A percentile compares a stretch with the other conserved stretches of the same genome.
Conservation (phyloP, 1,140 invertebrate genomes). For the Bombus difficillimus region DNA sequence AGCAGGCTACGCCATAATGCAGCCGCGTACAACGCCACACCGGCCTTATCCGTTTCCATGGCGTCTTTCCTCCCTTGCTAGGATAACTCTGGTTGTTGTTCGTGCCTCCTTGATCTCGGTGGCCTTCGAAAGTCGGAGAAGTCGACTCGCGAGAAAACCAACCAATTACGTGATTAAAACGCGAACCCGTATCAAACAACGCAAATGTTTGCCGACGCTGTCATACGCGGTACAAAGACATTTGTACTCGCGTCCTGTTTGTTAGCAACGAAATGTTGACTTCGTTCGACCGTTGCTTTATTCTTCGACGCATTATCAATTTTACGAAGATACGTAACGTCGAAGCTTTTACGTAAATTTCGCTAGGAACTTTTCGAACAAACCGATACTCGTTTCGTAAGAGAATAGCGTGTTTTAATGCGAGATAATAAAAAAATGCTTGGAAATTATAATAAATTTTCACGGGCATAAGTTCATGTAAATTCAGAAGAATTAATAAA, state of each 20-base stretch:
- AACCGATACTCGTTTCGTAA: too few species aligned
- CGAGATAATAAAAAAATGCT: background rate
- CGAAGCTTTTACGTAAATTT: too few species aligned
- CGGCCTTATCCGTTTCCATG: conserved; percentile 46
- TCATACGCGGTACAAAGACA: too few species aligned
- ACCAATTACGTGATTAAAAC: conserved; percentile 40
- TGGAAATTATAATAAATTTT: background rate
- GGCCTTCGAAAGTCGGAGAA: background rate
- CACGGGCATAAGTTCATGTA: background rate
- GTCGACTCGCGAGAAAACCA: background rate
- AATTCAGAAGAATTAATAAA: background rate
- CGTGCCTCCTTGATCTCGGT: background rate
- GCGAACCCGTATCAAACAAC: background rate
- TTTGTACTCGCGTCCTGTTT: background rate
- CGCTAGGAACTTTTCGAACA: too few species aligned
- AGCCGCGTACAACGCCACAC: conserved; percentile 3
- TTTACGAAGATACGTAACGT: too few species aligned
- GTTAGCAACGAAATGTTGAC: too few species aligned
- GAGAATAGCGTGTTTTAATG: too few species aligned
- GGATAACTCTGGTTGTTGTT: conserved; percentile 8
- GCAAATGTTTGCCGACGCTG: too few species aligned
- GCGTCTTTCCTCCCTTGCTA: background rate
- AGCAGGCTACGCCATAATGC: conserved; percentile 58
- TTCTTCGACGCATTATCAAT: too few species aligned
- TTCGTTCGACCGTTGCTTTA: too few species aligned